These are phyloP conservation scores for Equus przewalskii DNA, from an alignment of 2,113 vertebrate species.

Conservation along the genomic window DNA sequence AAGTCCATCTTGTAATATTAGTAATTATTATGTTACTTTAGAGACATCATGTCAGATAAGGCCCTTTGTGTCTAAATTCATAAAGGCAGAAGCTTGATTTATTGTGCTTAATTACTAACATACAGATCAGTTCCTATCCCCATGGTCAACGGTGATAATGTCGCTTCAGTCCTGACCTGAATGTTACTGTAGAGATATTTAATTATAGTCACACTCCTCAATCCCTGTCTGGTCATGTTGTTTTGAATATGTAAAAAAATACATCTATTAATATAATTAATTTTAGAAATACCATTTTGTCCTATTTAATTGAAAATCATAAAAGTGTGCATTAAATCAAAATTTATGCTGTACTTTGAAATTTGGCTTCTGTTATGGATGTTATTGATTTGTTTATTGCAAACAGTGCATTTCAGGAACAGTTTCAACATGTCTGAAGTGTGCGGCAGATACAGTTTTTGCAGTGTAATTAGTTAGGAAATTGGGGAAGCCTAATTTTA, in stretches of 20 bases:
- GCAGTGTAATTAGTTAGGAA: conserved; percentile 74
- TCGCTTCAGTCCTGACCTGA: neutral
- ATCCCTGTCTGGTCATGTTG: neutral
- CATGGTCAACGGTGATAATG: neutral
- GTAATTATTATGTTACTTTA: conserved; percentile 36
- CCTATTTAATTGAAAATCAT: neutral
- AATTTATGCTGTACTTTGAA: conserved; percentile 33
- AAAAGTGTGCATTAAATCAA: neutral
- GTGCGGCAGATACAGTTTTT: conserved; percentile 18
- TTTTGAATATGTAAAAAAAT: neutral
- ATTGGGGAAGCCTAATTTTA: conserved; percentile 65
- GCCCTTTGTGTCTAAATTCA: neutral
- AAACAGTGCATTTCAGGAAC: conserved; percentile 36
- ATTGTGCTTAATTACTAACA: conserved; percentile 12
- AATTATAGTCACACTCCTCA: neutral
- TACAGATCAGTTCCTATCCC: neutral
- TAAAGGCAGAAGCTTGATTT: neutral
- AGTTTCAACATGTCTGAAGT: conserved; percentile 34
- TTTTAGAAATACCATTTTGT: neutral
- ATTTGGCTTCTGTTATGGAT: conserved; percentile 6
- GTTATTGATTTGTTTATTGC: neutral
- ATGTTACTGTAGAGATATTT: neutral
- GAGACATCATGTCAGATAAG: neutral
- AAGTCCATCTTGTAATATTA: neutral
- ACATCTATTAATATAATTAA: conserved; percentile 5